These are phyloP conservation scores for Orthosia cruda DNA, from an alignment of 2,888 invertebrate species.

Conservation along the genomic window DNA sequence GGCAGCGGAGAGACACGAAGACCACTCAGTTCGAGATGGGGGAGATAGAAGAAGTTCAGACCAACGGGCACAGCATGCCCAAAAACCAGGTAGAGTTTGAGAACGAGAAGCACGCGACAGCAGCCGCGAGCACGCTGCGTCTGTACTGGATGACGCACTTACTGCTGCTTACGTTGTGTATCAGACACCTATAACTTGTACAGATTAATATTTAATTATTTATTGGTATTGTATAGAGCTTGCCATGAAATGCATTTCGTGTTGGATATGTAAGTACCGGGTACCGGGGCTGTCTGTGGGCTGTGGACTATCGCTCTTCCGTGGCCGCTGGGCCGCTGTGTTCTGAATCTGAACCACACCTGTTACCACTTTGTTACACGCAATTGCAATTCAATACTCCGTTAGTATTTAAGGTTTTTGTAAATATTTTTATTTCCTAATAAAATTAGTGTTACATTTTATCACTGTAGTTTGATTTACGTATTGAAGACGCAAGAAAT, in stretches of 20 bases:
- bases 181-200: constrained; percentile 78
- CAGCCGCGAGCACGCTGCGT: constrained; percentile 58
- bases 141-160: constrained; percentile 73
- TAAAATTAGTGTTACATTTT: constrained; percentile 78
- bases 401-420: constrained; percentile 85
- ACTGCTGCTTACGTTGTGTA: constrained; percentile 77
- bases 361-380: constrained; percentile 85
- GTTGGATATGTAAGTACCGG: constrained; percentile 63
- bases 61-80: constrained; percentile 75
- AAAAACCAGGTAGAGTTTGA: constrained; percentile 83
- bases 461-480: constrained; percentile 66
- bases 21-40: constrained; percentile 82
- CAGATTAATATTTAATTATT: constrained; percentile 82
- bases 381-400: constrained; percentile 89
- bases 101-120: constrained; percentile 43
- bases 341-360: constrained; percentile 72
- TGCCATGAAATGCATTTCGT: constrained; percentile 90
- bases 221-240: constrained; percentile 87
- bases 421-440: constrained; percentile 86
- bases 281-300: constrained; percentile 73
- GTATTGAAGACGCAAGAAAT: too few species aligned
- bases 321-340: constrained; percentile 49
- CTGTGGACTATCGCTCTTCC: constrained; percentile 69
- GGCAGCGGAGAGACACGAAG: constrained; percentile 82
- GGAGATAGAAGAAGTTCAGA: constrained; percentile 77